A percentile compares a stretch with the other conserved stretches of the same genome.
Conservation (phyloP, 2,888 invertebrate genomes). For the Brenthis daphne region DNA sequence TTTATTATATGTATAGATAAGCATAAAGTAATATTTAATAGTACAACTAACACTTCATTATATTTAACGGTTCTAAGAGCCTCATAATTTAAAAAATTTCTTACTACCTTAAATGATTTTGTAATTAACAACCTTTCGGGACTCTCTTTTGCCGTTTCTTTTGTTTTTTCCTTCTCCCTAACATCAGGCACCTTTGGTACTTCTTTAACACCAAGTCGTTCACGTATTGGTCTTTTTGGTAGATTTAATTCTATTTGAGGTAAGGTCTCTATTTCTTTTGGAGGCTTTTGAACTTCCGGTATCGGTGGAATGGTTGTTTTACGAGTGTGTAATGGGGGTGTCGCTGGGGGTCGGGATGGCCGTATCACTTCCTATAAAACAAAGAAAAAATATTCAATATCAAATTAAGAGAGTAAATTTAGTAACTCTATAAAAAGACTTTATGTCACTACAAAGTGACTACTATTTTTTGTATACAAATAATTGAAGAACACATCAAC, state of each 20-base stretch:
- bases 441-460: too few relatives aligned
- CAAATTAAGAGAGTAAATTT: not conserved
- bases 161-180: slow-evolving; percentile 48
- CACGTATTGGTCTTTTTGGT: slow-evolving; percentile 74
- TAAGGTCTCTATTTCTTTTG: slow-evolving; percentile 59
- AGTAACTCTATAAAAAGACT: too few relatives aligned
- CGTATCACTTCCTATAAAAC: slow-evolving; percentile 66
- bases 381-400: slow-evolving; percentile 2
- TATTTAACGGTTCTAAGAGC: slow-evolving; percentile 17
- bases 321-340: slow-evolving; percentile 51
- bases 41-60: too few relatives aligned
- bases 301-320: slow-evolving; percentile 29
- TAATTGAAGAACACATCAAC: too few relatives aligned
- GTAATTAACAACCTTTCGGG: slow-evolving; percentile 74
- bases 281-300: slow-evolving; percentile 34
- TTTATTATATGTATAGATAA: too few relatives aligned
- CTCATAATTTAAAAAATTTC: slow-evolving; percentile 38
- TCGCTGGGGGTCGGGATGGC: slow-evolving; percentile 50
- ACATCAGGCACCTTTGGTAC: slow-evolving; percentile 48
- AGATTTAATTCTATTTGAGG: slow-evolving; percentile 76
- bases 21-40: too few relatives aligned
- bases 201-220: slow-evolving; percentile 66
- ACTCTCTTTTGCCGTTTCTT: slow-evolving; percentile 50
- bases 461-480: too few relatives aligned
- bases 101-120: slow-evolving; percentile 65